These are phyloP conservation scores for Dinocampus coccinellae DNA, from an alignment of 2,888 invertebrate genomes.

Conservation along the genomic window DNA sequence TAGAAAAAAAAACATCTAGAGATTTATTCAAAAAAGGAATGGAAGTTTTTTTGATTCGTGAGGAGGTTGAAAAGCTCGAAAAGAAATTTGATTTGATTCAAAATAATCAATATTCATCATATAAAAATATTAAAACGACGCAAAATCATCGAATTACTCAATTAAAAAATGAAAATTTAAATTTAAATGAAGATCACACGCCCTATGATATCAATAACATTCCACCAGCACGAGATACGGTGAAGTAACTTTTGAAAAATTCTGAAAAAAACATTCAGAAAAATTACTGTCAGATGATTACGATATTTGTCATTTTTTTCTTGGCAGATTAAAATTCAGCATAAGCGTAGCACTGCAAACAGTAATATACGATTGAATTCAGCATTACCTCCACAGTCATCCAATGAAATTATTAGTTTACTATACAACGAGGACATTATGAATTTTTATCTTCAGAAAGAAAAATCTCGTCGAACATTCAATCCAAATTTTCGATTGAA, in stretches of 20 bases:
- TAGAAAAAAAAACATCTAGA: not conserved
- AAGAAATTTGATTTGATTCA: not conserved
- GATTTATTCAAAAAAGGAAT: not conserved
- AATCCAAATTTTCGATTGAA: constrained; percentile 43
- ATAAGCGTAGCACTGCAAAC: not conserved
- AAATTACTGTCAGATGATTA: not conserved
- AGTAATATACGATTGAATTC: not conserved
- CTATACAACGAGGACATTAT: constrained; percentile 44
- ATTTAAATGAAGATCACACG: not conserved
- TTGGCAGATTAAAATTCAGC: not conserved
- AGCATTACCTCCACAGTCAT: not conserved
- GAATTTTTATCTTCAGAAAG: constrained; percentile 44
- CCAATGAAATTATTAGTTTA: not conserved
- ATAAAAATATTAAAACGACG: not conserved
- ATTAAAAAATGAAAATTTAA: not conserved
- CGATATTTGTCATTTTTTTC: not conserved
- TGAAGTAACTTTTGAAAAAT: not conserved
- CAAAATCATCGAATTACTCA: not conserved
- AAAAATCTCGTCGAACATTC: constrained; percentile 32
- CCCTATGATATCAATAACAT: not conserved
- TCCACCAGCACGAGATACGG: not conserved
- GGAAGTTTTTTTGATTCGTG: not conserved
- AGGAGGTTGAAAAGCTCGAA: not conserved
- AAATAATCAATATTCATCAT: not conserved
- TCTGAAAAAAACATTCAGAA: not conserved